Conservation (phyloP, 2,113 vertebrate genomes). For the Mandrillus leucophaeus region DNA sequence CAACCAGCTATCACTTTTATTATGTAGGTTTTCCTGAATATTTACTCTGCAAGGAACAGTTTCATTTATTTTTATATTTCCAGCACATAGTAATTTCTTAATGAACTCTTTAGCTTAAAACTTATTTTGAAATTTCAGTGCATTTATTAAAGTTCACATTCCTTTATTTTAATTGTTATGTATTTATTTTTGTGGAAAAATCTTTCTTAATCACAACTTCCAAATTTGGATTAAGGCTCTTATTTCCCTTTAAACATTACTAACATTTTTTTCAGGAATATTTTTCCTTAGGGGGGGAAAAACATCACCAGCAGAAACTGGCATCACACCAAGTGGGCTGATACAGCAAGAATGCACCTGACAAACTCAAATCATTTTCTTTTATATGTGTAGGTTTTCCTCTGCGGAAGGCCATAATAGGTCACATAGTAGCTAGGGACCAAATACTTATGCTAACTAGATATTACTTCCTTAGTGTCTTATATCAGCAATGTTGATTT, state of each 20-base stretch:
- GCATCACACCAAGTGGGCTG: conserved; percentile 63
- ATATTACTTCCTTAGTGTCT: conserved; percentile 29
- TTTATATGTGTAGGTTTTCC: conserved; percentile 52
- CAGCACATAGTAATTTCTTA: not conserved
- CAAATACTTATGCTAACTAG: conserved; percentile 42
- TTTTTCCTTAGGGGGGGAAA: not conserved
- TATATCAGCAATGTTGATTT: not conserved
- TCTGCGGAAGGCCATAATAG: conserved; percentile 25
- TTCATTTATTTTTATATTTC: not conserved
- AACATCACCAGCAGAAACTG: conserved; percentile 25
- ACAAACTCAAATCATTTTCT: conserved; percentile 36
- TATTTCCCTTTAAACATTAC: conserved; percentile 58
- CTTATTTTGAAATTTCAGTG: not conserved
- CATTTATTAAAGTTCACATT: not conserved
- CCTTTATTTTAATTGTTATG: not conserved
- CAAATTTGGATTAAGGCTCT: not conserved
- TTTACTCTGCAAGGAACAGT: not conserved
- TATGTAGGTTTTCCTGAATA: not conserved
- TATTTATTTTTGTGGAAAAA: conserved; percentile 21
- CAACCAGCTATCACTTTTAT: not conserved
- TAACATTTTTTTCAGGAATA: conserved; percentile 58
- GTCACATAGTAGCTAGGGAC: conserved; percentile 32
- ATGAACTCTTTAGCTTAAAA: not conserved
- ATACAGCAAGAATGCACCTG: conserved; percentile 74
- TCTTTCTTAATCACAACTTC: not conserved